Evolutionary conservation across 2,113 vertebrate genomes (phyloP), one percentile per base, ranked within the genome.

Genomic region (Corapipo altera): DNA sequence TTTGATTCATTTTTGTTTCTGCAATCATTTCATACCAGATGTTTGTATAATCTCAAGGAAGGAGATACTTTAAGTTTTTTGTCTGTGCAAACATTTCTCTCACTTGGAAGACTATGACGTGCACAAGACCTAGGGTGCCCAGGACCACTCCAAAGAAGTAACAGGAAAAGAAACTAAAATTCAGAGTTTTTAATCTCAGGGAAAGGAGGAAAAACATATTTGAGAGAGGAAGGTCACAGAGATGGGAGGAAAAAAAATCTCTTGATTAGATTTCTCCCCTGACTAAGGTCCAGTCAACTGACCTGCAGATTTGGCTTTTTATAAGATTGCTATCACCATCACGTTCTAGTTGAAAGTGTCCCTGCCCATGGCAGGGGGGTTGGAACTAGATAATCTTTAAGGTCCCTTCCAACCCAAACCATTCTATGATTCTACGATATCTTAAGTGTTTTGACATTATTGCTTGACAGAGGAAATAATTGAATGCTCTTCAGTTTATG

Each of bases 281-380:
- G 65, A 83, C 14, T 49, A 62, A 11, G 17, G 12, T 8, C 17
- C 6, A 43, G 8, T 48, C 21, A 61, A 44, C 9, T 48, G 23
- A 80, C n/a, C 18, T 62, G 11, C 30, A 54, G 46, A 32, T 58
- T 51, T 70, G 26, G 8, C 24, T 81, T 93, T 84, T 87, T 81
- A 4, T 35, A 69, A 54, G 58, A n/a, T 30, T 49, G 4, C 15
- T 70, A 58, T 61, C 44, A 33, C 15, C 30, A 21, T 41, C 21
- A 43, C 39, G 15, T 62, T 76, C 41, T 14, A 35, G 12, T 15
- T 4, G 48, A 55, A 62, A 26, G 9, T 41, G 13, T 54, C 28
- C 11, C 14, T 52, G 11, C 14, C 17, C 14, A 35, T 49, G 41
- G 26, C 12, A 43, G 21, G 0, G 2, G 5, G 8, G 2, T 26